A percentile compares a stretch with the other conserved stretches of the same genome.
Evolutionary conservation across 1,140 invertebrate genomes (phyloP).

Genomic region (Hypothenemus hampei): DNA sequence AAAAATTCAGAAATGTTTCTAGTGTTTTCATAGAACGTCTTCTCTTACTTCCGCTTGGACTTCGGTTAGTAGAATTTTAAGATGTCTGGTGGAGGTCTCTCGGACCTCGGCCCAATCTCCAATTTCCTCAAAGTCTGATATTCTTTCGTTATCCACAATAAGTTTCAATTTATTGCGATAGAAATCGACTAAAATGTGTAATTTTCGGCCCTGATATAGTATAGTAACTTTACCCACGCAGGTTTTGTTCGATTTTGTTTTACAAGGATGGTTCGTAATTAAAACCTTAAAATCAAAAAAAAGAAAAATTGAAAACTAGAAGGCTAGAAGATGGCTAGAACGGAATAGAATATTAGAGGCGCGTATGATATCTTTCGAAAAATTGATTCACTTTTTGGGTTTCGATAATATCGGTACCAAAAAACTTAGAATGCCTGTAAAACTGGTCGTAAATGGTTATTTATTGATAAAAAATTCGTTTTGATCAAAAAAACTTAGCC

Average conservation of each 20-base stretch:
- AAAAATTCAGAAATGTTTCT: not conserved
- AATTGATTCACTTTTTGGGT: too few relatives aligned
- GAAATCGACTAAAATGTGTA: conserved; percentile 34
- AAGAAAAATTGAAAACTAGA: too few relatives aligned
- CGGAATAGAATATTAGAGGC: too few relatives aligned
- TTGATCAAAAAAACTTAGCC: not conserved
- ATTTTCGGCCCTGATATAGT: conserved; percentile 57
- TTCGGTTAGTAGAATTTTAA: conserved; percentile 45
- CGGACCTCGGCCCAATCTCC: conserved; percentile 46
- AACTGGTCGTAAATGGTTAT: too few relatives aligned
- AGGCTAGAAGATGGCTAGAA: too few relatives aligned
- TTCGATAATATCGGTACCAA: too few relatives aligned
- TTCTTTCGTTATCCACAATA: conserved; percentile 41
- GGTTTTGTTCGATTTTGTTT: conserved; percentile 41
- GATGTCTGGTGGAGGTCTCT: conserved; percentile 40
- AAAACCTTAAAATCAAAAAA: conserved; percentile 51
- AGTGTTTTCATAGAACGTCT: not conserved
- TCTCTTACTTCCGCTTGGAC: conserved; percentile 45
- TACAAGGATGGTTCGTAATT: conserved; percentile 59
- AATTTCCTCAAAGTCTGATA: conserved; percentile 42
- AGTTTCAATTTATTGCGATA: conserved; percentile 37
- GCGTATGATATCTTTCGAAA: too few relatives aligned
- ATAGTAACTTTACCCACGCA: conserved; percentile 62
- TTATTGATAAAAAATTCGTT: too few relatives aligned
- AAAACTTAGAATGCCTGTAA: too few relatives aligned